Evolutionary conservation across 2,797 vertebrate species (phyloP).

Genomic region (Pangasius djambal): DNA sequence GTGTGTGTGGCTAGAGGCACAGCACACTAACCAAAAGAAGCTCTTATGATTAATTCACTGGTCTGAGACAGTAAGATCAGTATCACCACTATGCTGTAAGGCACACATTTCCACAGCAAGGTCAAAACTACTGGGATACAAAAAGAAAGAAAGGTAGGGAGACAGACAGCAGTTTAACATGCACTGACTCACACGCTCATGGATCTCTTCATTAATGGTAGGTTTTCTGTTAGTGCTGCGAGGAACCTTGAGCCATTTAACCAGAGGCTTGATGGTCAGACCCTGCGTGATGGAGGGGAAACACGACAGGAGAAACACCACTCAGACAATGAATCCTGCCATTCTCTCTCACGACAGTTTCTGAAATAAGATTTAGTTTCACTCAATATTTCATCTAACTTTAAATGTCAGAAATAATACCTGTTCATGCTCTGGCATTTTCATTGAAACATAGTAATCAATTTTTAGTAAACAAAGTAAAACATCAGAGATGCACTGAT

Average conservation of each 20-base stretch:
- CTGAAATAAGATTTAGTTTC: neutral
- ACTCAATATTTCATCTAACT: neutral
- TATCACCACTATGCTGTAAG: constrained; percentile 20
- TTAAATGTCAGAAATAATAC: neutral
- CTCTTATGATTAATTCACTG: constrained; percentile 61
- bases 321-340: neutral
- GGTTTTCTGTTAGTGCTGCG: constrained; percentile 91
- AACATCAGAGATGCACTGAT: neutral
- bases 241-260: constrained; percentile 95
- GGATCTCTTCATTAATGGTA: constrained; percentile 93
- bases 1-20: constrained; percentile 9
- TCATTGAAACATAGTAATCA: neutral
- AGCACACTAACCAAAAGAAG: constrained; percentile 22
- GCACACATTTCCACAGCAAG: constrained; percentile 33
- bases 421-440: neutral
- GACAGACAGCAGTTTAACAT: neutral
- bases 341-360: neutral
- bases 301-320: constrained; percentile 1
- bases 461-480: neutral
- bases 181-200: constrained; percentile 84
- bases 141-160: neutral
- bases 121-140: constrained; percentile 9
- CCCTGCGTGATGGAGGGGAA: constrained; percentile 73
- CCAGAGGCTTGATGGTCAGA: constrained; percentile 94
- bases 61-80: constrained; percentile 36